These are phyloP conservation scores for Porites cylindrica DNA, from an alignment of 92 coral and sea anemone genomes.

Conservation along the genomic window DNA sequence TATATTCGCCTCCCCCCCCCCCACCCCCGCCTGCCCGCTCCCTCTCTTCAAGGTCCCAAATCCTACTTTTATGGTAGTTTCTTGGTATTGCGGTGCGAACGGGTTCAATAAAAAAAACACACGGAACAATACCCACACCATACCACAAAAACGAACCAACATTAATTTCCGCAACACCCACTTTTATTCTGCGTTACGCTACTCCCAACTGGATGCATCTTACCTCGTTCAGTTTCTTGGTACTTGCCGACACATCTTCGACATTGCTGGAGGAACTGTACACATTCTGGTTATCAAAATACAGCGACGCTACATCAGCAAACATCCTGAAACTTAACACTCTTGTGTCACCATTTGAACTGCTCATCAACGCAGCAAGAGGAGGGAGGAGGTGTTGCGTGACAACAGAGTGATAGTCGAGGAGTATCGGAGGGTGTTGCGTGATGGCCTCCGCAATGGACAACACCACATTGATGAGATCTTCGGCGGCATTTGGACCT, in stretches of 20 bases:
- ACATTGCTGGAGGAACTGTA: constrained; percentile 65
- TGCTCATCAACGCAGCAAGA: constrained; percentile 84
- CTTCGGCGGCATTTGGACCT: constrained; percentile 86
- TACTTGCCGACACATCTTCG: constrained; percentile 51
- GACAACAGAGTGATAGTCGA: constrained; percentile 77
- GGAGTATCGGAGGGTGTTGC: constrained; percentile 94
- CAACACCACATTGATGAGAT: constrained; percentile 85
- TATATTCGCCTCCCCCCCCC: no score
- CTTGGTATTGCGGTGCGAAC: no score
- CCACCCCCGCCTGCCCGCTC: no score
- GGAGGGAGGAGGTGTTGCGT: constrained; percentile 85
- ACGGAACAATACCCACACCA: no score
- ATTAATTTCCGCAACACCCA: no score
- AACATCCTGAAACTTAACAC: constrained; percentile 95
- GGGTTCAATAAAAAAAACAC: no score
- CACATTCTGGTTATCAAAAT: constrained; percentile 87
- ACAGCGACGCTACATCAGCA: constrained; percentile 95
- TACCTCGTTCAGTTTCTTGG: constrained; percentile 84
- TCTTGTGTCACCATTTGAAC: constrained; percentile 90
- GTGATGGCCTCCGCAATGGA: constrained; percentile 95
- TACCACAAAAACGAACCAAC: no score
- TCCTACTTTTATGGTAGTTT: no score
- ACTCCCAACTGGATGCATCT: constrained; percentile 10
- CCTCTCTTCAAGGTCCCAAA: no score
- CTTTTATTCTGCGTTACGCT: no score